Base-by-base conservation (phyloP, 35 echinoderm and acorn worm genomes). In the Anneissia japonica region DNA sequence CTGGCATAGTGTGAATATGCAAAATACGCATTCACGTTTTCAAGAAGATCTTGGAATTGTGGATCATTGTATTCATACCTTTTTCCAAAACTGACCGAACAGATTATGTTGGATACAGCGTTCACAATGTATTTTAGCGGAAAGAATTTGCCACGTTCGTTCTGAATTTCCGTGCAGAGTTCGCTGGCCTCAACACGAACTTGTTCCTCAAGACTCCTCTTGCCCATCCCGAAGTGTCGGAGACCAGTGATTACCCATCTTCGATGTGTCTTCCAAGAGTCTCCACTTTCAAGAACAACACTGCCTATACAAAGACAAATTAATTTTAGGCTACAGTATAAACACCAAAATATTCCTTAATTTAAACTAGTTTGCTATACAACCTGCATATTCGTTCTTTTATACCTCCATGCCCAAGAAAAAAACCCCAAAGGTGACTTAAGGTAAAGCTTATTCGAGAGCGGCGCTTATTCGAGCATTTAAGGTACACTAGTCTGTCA, bases 91-190 rank as follows among this genome's bases (percentile, higher is more conserved):
- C 77, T 86, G 73, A 89, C 72, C 0, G 88, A 84, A 34, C 92
- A 94, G 7, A 94, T 90, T 23, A 94, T 77, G 31, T 94, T 94
- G 14, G 88, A 90, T 0, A 90, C 87, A 36, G 87, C 92, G 43
- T 93, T 89, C 26, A 77, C 73, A 0, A 93, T 28, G 0, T 81
- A 34, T 9, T n/a, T 26, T 16, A 13, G 28, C 0, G 92, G 92
- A 77, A 74, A 45, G 41, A 97, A 90, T 38, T 89, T 36, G 36
- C 82, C 84, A 41, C 74, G 17, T 39, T 85, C 46, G 0, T 56
- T 30, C 9, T 36, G 26, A 30, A 93, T 80, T 32, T 89, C 84
- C 7, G 46, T 28, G 28, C 82, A 41, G 0, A 93, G 34, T 31
- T 83, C 30, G 10, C 19, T 14, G 6, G 87, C 75, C 73, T 97